These are phyloP conservation scores for Potorous gilbertii DNA, from an alignment of 2,797 vertebrate genomes.

Conservation along the genomic window DNA sequence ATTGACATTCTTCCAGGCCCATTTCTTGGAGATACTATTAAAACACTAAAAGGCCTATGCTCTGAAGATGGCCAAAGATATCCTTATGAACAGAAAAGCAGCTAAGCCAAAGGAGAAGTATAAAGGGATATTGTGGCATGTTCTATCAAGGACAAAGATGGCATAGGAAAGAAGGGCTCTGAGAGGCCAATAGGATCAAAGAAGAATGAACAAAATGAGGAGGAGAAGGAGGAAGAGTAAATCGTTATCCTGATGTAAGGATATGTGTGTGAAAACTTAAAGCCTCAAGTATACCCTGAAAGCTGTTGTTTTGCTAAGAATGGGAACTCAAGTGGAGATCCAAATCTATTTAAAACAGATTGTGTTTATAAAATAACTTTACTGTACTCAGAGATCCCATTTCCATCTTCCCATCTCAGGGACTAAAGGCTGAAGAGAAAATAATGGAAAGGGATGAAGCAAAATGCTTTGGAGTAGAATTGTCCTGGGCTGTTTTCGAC, in stretches of 20 bases:
- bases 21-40: background rate
- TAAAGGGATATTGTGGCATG: background rate
- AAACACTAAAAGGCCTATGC: background rate
- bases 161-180: background rate
- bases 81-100: background rate
- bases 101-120: background rate
- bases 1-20: background rate
- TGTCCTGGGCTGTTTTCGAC: slow-evolving; percentile 49
- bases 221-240: background rate
- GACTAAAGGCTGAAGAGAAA: background rate
- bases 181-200: background rate
- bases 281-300: background rate
- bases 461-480: background rate
- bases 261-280: background rate
- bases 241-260: no score
- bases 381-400: background rate
- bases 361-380: background rate
- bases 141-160: background rate
- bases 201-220: background rate
- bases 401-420: background rate
- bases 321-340: background rate
- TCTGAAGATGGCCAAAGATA: background rate
- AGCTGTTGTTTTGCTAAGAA: background rate
- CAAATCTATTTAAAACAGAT: background rate
- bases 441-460: background rate